Conservation (phyloP, 2,888 invertebrate species). For the Trissonchulus latispiculum region DNA sequence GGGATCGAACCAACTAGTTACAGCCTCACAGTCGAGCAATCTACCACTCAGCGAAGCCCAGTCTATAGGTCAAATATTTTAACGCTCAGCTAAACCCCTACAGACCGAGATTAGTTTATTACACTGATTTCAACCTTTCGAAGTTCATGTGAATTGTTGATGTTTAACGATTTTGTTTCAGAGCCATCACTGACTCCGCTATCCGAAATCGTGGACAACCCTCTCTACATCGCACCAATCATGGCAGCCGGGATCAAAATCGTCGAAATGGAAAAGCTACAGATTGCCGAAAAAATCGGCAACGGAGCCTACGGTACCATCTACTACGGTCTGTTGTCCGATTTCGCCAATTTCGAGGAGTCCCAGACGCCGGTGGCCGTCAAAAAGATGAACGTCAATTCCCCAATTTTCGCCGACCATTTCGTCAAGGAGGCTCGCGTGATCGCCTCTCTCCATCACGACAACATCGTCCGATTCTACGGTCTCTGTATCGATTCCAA, state of each 20-base stretch:
- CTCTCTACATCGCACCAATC: neutral
- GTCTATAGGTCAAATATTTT: too few relatives aligned
- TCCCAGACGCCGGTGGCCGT: neutral
- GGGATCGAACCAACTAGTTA: too few relatives aligned
- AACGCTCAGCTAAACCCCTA: too few relatives aligned
- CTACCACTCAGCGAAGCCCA: too few relatives aligned
- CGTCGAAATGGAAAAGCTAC: neutral
- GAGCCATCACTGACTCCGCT: neutral
- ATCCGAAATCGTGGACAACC: neutral
- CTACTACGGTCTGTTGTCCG: neutral
- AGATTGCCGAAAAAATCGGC: neutral
- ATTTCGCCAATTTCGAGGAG: neutral
- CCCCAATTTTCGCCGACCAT: slow-evolving; percentile 51
- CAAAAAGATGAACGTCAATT: neutral
- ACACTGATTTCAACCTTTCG: too few relatives aligned
- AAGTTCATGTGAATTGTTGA: too few relatives aligned
- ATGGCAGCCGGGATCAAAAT: neutral
- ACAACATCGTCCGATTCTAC: slow-evolving; percentile 85
- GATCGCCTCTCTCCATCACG: slow-evolving; percentile 83
- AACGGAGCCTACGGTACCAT: neutral
- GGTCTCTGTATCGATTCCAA: slow-evolving; percentile 80
- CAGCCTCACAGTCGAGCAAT: too few relatives aligned
- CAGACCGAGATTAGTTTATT: too few relatives aligned
- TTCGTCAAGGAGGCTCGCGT: slow-evolving; percentile 86
- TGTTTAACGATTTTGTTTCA: too few relatives aligned